Evolutionary conservation across 2,113 vertebrate species (phyloP), one percentile per base, ranked within the genome.

Genomic region (Halcyon senegalensis): DNA sequence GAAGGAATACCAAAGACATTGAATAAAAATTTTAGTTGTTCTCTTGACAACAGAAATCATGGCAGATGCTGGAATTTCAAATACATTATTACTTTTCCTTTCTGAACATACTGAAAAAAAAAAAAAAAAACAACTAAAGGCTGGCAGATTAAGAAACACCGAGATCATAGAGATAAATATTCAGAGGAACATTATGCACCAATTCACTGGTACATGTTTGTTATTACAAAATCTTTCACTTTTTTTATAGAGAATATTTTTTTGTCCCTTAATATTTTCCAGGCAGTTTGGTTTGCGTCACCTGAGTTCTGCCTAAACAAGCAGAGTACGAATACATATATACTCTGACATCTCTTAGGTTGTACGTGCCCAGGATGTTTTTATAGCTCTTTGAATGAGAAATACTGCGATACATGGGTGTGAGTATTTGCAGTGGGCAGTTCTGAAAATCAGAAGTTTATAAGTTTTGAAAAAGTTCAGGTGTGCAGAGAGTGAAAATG

Each of bases 331-430:
- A 66, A 48, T 16, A 2, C 18, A 7, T 1, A 7, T 1, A 6
- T 5, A 3, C 4, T 19, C 20, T 68, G 1, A 0, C 21, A 7
- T 37, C 15, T n/a, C 39, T 15, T 1, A 7, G 39, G 9, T 10
- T 76, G 16, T 33, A 9, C 2, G 5, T 30, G n/a, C 2, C 5
- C 24, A 16, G 75, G 60, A 8, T 50, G 59, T 18, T 31, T 28
- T 56, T 11, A 6, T 18, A 28, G 48, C 58, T 73, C 53, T 51
- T 28, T 1, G 1, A 8, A 8, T 11, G 27, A 30, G 53, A 50
- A 76, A 24, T 4, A 9, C 37, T n/a, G 41, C 9, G 28, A 0
- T 7, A 3, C 20, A 8, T 3, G 24, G 58, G 11, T 55, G 55
- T n/a, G 35, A 15, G 0, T 43, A 1, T 16, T 60, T 51, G 30